Conservation (phyloP, 2,888 invertebrate species). For the Lasioglossum leucozonium region DNA sequence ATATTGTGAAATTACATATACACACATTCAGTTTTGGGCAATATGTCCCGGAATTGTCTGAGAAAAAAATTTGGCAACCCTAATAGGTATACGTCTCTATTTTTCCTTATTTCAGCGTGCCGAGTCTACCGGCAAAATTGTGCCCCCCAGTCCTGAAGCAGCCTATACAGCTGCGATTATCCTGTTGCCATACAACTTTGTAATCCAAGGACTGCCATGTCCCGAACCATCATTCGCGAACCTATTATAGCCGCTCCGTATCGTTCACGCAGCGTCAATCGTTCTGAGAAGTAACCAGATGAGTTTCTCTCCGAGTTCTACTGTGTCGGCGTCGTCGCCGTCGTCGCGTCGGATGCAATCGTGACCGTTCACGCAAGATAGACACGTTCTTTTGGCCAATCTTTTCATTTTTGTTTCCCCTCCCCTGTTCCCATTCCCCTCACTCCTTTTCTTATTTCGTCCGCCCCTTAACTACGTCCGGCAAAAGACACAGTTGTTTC, state of each 20-base stretch:
- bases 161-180: background rate
- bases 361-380: conserved; percentile 1
- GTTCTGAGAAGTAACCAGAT: conserved; percentile 20
- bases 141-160: background rate
- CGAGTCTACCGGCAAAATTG: background rate
- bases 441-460: conserved; percentile 15
- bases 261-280: background rate
- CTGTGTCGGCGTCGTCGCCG: background rate
- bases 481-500: conserved; percentile 45
- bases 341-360: background rate
- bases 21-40: too few species aligned
- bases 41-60: too few species aligned
- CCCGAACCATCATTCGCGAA: background rate
- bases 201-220: background rate
- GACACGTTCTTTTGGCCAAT: background rate
- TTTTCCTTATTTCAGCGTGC: too few species aligned
- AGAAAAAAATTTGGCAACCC: too few species aligned
- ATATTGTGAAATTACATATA: too few species aligned
- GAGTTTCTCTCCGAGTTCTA: conserved; percentile 28
- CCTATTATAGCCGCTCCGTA: background rate
- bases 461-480: conserved; percentile 57
- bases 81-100: too few species aligned
- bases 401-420: conserved; percentile 11
- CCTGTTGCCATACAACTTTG: background rate
- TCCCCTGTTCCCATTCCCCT: background rate